A percentile compares a stretch with the other conserved stretches of the same genome.
phyloP scores from a whole-genome alignment of 2,113 vertebrate species.

The Poecile atricapillus region DNA sequence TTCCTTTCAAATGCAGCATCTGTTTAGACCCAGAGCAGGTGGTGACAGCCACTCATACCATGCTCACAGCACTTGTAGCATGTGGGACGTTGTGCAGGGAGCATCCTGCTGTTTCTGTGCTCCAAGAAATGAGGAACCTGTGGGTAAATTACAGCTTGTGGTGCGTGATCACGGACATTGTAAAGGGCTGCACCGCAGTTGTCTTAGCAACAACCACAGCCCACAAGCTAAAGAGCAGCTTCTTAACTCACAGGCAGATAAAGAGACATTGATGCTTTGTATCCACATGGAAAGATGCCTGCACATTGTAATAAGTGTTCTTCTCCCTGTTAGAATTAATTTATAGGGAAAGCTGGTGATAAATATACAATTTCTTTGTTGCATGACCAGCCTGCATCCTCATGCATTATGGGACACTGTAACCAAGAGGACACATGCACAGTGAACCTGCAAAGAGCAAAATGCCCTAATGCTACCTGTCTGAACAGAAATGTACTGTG shows the following conservation, averaged over 20 bases:
- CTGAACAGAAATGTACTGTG: neutral
- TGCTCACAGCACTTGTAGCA: no score
- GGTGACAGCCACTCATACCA: neutral
- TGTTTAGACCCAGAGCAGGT: neutral
- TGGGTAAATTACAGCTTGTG: slow-evolving; percentile 35
- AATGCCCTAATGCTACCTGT: neutral
- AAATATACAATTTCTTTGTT: neutral
- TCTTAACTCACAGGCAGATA: neutral
- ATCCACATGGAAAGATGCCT: neutral
- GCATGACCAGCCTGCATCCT: neutral
- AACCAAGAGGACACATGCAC: neutral
- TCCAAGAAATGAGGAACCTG: slow-evolving; percentile 3
- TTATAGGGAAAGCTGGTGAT: neutral
- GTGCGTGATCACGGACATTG: slow-evolving; percentile 8
- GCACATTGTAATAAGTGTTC: neutral
- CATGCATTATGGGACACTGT: neutral
- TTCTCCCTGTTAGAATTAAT: neutral
- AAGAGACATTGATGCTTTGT: slow-evolving; percentile 16
- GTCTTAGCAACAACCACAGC: slow-evolving; percentile 62
- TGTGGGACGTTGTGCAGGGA: neutral
- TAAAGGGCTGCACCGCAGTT: slow-evolving; percentile 14
- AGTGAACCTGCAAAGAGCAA: neutral
- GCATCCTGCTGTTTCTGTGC: neutral
- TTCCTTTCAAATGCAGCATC: neutral
- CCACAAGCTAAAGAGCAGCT: neutral